Evolutionary conservation across 2,113 vertebrate genomes (phyloP), one percentile per base, ranked within the genome.

Genomic region (Stegastes partitus): DNA sequence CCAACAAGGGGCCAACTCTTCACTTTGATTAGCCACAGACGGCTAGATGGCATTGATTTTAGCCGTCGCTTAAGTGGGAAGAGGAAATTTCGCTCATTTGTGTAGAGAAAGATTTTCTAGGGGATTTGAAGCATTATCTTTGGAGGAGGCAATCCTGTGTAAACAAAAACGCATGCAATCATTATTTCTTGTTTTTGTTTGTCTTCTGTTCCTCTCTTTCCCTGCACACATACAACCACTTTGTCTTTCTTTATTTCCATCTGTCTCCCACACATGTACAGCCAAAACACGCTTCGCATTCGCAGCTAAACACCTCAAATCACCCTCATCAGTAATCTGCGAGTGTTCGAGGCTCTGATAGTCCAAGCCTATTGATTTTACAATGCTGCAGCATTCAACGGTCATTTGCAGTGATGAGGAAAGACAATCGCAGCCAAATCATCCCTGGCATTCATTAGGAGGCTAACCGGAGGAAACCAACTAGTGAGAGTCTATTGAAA

Each of bases 341-440:
- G 14, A 64, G 62, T 64, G 73, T 78, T 77, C n/a, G 22, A 68
- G 77, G 51, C 85, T 78, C 75, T 71, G 85, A 77, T 83, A 65
- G 89, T 88, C 81, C 70, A 55, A 67, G 61, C 68, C 65, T 89
- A 92, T 92, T 81, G 92, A 93, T 93, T 90, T 81, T 77, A 76
- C 77, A 11, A 64, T 45, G 81, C 87, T 56, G 77, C 79, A 74
- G 86, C 76, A 76, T 90, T 88, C 91, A 82, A 74, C 57, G 78
- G 88, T 89, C 89, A 91, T 93, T 92, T 93, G 83, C 84, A 71
- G 79, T 88, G 90, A 93, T 93, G 91, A 90, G 86, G 67, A 65
- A 91, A 90, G 92, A 93, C 92, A 92, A 89, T 91, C 54, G 57
- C 75, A 26, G 76, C 84, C 87, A 91, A 91, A 92, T 93, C 85